Evolutionary conservation across 2,797 vertebrate species (phyloP), one percentile per base, ranked within the genome.

Genomic region (Amblyraja radiata): DNA sequence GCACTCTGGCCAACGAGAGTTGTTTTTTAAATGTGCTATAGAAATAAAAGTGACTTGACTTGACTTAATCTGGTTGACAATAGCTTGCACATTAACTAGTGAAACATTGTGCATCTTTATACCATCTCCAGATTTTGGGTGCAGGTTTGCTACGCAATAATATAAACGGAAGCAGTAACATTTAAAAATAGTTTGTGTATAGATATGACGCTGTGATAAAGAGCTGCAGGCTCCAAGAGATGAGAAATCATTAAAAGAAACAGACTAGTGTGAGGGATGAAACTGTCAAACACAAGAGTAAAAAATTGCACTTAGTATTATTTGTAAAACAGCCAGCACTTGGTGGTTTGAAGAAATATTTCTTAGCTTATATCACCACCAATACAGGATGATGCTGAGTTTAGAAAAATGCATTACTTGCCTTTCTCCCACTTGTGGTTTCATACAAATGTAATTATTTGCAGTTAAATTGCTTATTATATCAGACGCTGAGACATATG

Each of bases 321-420:
- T 95, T 94, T 93, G 93, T 93, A 93, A 94, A 94, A 93, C 93
- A 94, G 96, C 96, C 95, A 96, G 95, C 95, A 95, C 93, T 95
- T 94, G 95, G 96, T 93, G 95, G 96, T 96, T 94, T 95, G 95
- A 95, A 95, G 94, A 96, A 95, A 97, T 96, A 95, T 96, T 95
- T 96, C 93, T 93, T 93, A 93, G 94, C 95, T 96, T 96, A 94
- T 95, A 95, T 96, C 96, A 96, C 94, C 79, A 93, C 93, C 81
- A 95, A 94, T 94, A 93, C 93, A 93, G 91, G 90, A 93, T 74
- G 39, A 77, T 80, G 80, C 54, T 32, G 63, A 73, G 73, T 36
- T 91, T 54, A 13, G 25, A 78, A 86, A 93, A 86, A 88, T 68
- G 73, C 23, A 83, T 93, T 77, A 10, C 14, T 3, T 61, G 77